A percentile compares a stretch with the other conserved stretches of the same genome.
Evolutionary conservation across 2,888 invertebrate species (phyloP).

Genomic region (Bedellia somnulentella): DNA sequence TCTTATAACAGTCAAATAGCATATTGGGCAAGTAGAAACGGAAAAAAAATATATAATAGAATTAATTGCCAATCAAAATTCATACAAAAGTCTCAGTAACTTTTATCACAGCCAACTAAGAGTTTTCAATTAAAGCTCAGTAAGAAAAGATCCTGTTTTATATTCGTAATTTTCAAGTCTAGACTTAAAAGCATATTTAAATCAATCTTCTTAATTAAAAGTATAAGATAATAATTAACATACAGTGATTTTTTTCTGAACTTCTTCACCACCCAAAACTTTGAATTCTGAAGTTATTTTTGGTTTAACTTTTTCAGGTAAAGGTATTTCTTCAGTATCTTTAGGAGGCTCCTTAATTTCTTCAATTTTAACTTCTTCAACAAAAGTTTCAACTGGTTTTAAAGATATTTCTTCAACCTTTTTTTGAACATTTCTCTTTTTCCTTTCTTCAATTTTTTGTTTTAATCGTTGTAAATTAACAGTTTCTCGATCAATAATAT

Average conservation of each 20-base stretch:
- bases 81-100: too few species aligned
- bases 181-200: too few species aligned
- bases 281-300: slow-evolving; percentile 53
- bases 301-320: slow-evolving; percentile 12
- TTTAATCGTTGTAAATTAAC: slow-evolving; percentile 61
- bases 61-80: too few species aligned
- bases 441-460: slow-evolving; percentile 62
- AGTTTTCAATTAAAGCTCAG: too few species aligned
- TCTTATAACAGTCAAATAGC: too few species aligned
- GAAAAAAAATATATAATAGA: too few species aligned
- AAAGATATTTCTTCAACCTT: slow-evolving; percentile 5
- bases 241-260: slow-evolving; percentile 59
- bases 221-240: too few species aligned
- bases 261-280: slow-evolving; percentile 67
- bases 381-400: slow-evolving; percentile 6
- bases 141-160: too few species aligned
- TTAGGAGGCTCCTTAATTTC: slow-evolving; percentile 4
- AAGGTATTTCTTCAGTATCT: slow-evolving; percentile 10
- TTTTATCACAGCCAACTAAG: too few species aligned
- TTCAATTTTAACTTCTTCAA: slow-evolving; percentile 11
- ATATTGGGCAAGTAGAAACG: too few species aligned
- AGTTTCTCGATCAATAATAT: slow-evolving; percentile 46
- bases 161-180: too few species aligned
- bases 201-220: too few species aligned
- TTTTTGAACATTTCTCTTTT: slow-evolving; percentile 26